Percentiles rank a stretch among this genome's conserved stretches.
phyloP scores from a whole-genome alignment of 1,140 invertebrate species.

The Eubasilissa regina region DNA sequence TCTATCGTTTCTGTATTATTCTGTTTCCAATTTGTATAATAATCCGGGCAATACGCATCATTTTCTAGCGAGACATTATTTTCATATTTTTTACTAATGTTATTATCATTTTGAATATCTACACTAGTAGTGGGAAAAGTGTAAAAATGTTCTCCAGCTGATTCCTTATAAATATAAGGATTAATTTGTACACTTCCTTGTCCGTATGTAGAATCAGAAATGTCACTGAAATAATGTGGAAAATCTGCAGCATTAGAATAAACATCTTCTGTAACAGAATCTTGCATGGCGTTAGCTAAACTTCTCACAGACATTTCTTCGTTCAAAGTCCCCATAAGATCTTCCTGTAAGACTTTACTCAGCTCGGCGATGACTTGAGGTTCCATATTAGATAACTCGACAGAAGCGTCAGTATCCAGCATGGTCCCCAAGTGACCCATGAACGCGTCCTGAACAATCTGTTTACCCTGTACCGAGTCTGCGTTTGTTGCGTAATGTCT shows the following conservation, averaged over 20 bases:
- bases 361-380: conserved; percentile 56
- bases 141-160: no score
- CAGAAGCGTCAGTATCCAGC: conserved; percentile 53
- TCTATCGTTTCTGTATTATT: no score
- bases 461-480: conserved; percentile 49
- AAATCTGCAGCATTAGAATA: conserved; percentile 6
- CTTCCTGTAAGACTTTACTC: conserved; percentile 54
- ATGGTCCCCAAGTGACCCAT: conserved; percentile 55
- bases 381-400: conserved; percentile 57
- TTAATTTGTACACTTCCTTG: not conserved
- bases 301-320: conserved; percentile 49
- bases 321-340: conserved; percentile 49
- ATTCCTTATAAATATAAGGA: not conserved
- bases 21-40: no score
- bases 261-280: conserved; percentile 9
- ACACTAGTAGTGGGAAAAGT: no score
- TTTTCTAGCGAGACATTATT: no score
- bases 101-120: no score
- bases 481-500: conserved; percentile 48
- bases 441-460: conserved; percentile 56
- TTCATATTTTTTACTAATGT: no score
- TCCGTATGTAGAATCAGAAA: no score
- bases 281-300: conserved; percentile 47
- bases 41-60: no score
- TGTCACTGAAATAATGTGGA: conserved; percentile 11